Base-by-base conservation (phyloP, 2,888 invertebrate species). In the Sphecodes monilicornis region DNA sequence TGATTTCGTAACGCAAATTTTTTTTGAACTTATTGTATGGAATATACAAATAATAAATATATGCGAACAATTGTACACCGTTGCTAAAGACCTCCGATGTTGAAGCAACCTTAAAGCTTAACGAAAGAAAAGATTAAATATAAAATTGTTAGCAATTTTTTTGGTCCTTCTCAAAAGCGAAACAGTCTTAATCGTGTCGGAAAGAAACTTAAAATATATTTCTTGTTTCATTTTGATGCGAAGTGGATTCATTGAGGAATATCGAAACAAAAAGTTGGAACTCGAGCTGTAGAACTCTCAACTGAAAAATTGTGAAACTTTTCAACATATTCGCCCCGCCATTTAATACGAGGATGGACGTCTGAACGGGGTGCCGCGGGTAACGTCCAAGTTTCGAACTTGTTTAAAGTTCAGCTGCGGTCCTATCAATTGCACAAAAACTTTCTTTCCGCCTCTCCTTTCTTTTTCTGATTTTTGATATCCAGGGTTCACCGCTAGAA, bases 371-470 rank as follows among this genome's bases (percentile, higher is more conserved):
- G 77, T 78, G 82, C 78, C 73, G 83, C 76, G 77, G 80, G 78
- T 71, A 79, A 81, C 82, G 81, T 86, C 79, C 84, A 79, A 91
- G 85, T 91, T 90, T 68, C 73, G 22, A 91, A 90, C 89, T 91
- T 91, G 87, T 90, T 90, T 87, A 87, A 91, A 90, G 85, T 91
- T 91, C 60, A 68, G 80, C 83, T 79, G 85, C 82, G 86, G 86
- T 85, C 84, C 88, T 89, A 90, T 89, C 90, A 87, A 88, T 90
- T 82, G 83, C 76, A 78, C 68, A 81, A 73, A 84, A 91, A 90
- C 78, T 88, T 90, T 85, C 75, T 57, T 79, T 78, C 73, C 66
- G 54, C 26, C 26, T 68, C 68, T 41, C 64, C 71, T 80, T 43
- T 54, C 8, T 32, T 46, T 54, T 41, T 72, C 13, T 46, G 39